Conservation (phyloP, 1,140 invertebrate species). For the Acromyrmex charruanus region DNA sequence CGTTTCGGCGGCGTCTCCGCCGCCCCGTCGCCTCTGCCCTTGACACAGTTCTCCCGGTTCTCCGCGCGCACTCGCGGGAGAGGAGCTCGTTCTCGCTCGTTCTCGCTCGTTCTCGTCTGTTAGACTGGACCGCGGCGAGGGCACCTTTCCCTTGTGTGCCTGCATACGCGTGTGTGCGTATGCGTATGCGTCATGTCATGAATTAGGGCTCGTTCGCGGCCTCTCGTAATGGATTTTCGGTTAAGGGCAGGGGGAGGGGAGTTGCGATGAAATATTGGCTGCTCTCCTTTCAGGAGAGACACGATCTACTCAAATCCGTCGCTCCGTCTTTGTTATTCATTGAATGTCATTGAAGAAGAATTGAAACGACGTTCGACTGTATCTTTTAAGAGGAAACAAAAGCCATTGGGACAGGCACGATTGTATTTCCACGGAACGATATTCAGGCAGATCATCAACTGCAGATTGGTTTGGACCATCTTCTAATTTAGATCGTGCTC, state of each 20-base stretch:
- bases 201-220: constrained; percentile 12
- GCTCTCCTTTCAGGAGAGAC: too few relatives aligned
- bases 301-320: too few relatives aligned
- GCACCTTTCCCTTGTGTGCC: constrained; percentile 55
- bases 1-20: constrained; percentile 72
- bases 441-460: too few relatives aligned
- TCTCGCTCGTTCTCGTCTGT: constrained; percentile 59
- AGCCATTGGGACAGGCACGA: background rate
- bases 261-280: background rate
- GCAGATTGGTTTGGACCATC: background rate
- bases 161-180: background rate
- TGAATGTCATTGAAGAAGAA: too few relatives aligned
- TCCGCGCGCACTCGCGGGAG: constrained; percentile 64
- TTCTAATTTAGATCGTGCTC: background rate
- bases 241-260: background rate
- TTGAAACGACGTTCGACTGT: too few relatives aligned
- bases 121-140: constrained; percentile 51
- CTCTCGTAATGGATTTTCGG: constrained; percentile 40
- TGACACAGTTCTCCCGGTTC: constrained; percentile 84
- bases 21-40: constrained; percentile 80
- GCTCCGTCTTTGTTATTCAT: too few relatives aligned
- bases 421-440: background rate
- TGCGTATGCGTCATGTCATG: constrained; percentile 7
- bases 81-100: constrained; percentile 60
- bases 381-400: too few relatives aligned